Evolutionary conservation across 2,113 vertebrate genomes (phyloP), one percentile per base, ranked within the genome.

Genomic region (Anolis carolinensis): DNA sequence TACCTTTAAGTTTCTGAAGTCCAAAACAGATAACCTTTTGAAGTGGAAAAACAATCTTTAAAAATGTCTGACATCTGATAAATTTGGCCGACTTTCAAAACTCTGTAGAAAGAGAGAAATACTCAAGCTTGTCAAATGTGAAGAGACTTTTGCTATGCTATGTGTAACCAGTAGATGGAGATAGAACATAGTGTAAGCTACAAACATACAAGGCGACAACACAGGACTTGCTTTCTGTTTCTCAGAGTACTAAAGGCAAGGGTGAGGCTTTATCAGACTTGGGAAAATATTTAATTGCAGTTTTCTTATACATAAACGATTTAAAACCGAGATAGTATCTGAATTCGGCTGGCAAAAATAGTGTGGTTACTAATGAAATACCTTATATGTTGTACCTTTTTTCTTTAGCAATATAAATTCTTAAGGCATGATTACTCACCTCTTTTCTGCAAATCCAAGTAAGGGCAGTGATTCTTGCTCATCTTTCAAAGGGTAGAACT

Each of bases 111-210:
- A 48, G 1, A 25, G 1, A 88, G n/a, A 50, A 2, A 10, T 25
- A 76, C 10, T 25, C 5, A 7, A 21, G n/a, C 0, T 5, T 82
- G 16, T 59, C 44, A 10, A 0, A 0, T 55, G 14, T 76, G 80
- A 0, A 71, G 30, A 44, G 4, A 0, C 25, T 86, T 78, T 32
- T 89, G 93, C 83, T 89, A 62, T 81, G 91, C 79, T 81, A 52
- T 44, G 1, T 84, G 9, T 82, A 65, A 2, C 96, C 96, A 95
- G 93, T 93, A 97, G 96, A 83, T 95, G 96, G 96, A 72, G 84
- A 90, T 94, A 95, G 91, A 95, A 89, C 0, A 87, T 89, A 94
- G 90, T 55, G 71, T 88, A 95, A 94, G 39, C 34, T 67, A 36
- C 16, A 9, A 11, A 50, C 52, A 23, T 67, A 36, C 3, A 1